Conservation (phyloP, 2,888 invertebrate species). For the Aradus depressus region DNA sequence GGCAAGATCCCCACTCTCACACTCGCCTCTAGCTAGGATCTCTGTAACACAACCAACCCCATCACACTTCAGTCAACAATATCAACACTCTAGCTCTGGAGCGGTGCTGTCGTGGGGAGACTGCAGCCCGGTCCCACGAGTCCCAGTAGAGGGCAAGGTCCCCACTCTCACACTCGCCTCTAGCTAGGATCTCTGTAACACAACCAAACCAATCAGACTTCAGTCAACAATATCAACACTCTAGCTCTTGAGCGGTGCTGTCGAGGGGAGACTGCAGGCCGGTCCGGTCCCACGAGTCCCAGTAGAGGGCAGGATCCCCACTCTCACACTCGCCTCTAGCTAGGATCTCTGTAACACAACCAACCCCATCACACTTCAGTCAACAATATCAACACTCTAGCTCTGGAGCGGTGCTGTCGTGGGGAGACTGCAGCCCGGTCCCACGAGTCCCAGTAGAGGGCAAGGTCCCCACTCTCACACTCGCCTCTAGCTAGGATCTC, state of each 20-base stretch:
- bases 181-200: constrained; percentile 47
- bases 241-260: constrained; percentile 40
- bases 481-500: constrained; percentile 50
- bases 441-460: constrained; percentile 92
- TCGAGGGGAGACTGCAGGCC: constrained; percentile 41
- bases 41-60: constrained; percentile 38
- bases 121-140: constrained; percentile 63
- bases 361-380: too few relatives aligned
- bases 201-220: too few relatives aligned
- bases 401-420: constrained; percentile 41
- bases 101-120: constrained; percentile 42
- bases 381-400: too few relatives aligned
- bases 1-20: constrained; percentile 46
- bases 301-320: constrained; percentile 59
- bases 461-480: constrained; percentile 47
- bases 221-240: too few relatives aligned
- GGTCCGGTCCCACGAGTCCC: constrained; percentile 85
- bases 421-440: constrained; percentile 47
- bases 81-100: too few relatives aligned
- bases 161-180: constrained; percentile 46
- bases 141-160: constrained; percentile 79
- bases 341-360: constrained; percentile 44
- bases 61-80: too few relatives aligned
- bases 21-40: constrained; percentile 47
- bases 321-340: constrained; percentile 46